These are phyloP conservation scores for Anhinga anhinga DNA, from an alignment of 2,113 vertebrate genomes.

Conservation along the genomic window DNA sequence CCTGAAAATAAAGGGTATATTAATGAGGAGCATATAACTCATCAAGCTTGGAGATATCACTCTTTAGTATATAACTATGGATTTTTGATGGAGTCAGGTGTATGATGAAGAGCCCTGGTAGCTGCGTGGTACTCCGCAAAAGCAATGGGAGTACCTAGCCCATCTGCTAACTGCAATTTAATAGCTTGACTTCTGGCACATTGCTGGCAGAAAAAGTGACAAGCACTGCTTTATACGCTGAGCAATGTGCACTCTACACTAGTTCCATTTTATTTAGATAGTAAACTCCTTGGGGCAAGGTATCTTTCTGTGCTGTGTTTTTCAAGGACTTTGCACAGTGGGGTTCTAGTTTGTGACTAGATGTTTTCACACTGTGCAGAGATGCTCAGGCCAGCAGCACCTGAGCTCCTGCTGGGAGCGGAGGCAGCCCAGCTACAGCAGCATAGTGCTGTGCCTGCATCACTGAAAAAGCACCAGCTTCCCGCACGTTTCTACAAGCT, in stretches of 20 bases:
- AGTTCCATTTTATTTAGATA: slow-evolving; percentile 59
- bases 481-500: accelerated
- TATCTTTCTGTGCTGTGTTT: slow-evolving; percentile 1
- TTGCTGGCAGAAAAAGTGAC: slow-evolving; percentile 34
- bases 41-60: background rate
- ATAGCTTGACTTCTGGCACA: slow-evolving; percentile 45
- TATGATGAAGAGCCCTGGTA: background rate
- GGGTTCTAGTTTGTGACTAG: background rate
- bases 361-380: background rate
- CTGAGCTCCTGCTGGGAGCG: background rate
- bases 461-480: background rate
- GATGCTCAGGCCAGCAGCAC: background rate
- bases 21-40: slow-evolving; percentile 43
- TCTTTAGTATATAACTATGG: slow-evolving; percentile 8
- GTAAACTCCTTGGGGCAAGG: slow-evolving; percentile 57
- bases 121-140: background rate
- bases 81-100: slow-evolving; percentile 15
- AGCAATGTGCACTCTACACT: slow-evolving; percentile 29
- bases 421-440: background rate
- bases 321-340: background rate
- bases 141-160: slow-evolving; percentile 13
- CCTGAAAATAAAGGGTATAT: slow-evolving; percentile 51
- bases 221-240: slow-evolving; percentile 14
- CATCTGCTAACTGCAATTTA: slow-evolving; percentile 48
- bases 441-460: accelerated